Evolutionary conservation across 2,797 vertebrate species (phyloP).

Genomic region (Mus spretus): DNA sequence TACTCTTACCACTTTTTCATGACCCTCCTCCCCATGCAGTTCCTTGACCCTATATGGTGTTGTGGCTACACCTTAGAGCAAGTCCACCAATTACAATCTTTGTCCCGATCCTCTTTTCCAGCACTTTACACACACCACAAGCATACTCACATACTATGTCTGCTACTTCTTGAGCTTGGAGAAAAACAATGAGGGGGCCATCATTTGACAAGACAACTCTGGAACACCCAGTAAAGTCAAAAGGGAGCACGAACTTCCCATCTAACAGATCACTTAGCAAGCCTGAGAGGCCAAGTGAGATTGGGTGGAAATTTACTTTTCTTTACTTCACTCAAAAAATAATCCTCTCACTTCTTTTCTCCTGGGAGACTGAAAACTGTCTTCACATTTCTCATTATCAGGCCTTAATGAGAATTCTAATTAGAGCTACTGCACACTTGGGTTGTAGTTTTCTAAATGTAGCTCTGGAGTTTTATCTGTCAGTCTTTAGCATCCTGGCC

Average conservation of each 20-base stretch:
- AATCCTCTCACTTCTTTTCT: slow-evolving; percentile 72
- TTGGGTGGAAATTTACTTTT: slow-evolving; percentile 31
- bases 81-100: neutral
- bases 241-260: slow-evolving; percentile 44
- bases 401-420: slow-evolving; percentile 83
- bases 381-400: slow-evolving; percentile 82
- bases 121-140: neutral
- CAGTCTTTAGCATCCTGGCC: slow-evolving; percentile 56
- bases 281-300: slow-evolving; percentile 62
- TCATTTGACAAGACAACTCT: neutral
- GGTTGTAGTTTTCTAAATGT: slow-evolving; percentile 76
- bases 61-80: neutral
- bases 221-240: slow-evolving; percentile 16
- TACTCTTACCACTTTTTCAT: neutral
- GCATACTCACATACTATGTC: neutral
- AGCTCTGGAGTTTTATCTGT: slow-evolving; percentile 64
- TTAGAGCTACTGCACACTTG: slow-evolving; percentile 77
- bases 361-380: slow-evolving; percentile 77
- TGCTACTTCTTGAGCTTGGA: neutral
- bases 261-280: neutral
- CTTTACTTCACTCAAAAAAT: slow-evolving; percentile 2
- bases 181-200: neutral
- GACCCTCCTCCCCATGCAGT: neutral
- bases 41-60: neutral
- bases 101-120: neutral